Evolutionary conservation across 2,113 vertebrate species (phyloP).

Genomic region (Hipposideros armiger): DNA sequence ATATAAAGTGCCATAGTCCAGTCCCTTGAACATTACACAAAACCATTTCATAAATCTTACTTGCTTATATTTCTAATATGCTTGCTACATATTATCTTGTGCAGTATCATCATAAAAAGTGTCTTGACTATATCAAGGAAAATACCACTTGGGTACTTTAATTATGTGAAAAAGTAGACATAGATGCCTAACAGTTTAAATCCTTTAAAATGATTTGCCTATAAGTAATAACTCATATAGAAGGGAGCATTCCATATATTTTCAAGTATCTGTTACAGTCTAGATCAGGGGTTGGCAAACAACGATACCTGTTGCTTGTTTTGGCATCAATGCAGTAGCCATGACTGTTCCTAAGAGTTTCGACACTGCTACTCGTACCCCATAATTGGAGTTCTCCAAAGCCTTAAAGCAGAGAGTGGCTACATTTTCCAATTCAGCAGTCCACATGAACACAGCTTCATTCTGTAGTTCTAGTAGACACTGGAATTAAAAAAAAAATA

Average conservation of each 20-base stretch:
- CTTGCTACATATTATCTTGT: not conserved
- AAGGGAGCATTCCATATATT: not conserved
- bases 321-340: constrained; percentile 98
- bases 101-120: not conserved
- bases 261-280: not conserved
- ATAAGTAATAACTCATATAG: not conserved
- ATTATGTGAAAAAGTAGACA: constrained; percentile 33
- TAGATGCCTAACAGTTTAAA: constrained; percentile 25
- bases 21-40: not conserved
- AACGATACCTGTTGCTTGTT: constrained; percentile 95
- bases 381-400: constrained; percentile 98
- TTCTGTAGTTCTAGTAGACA: constrained; percentile 98
- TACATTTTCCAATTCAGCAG: constrained; percentile 97
- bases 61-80: not conserved
- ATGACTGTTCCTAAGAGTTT: constrained; percentile 97
- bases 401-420: constrained; percentile 98
- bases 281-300: not conserved
- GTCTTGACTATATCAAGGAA: not conserved
- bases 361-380: constrained; percentile 96
- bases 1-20: not conserved
- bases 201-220: not conserved
- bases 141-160: constrained; percentile 28
- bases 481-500: constrained; percentile 82
- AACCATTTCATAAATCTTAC: not conserved
- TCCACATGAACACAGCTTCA: constrained; percentile 99